These are phyloP conservation scores for Hyalella azteca DNA, from an alignment of 2,888 invertebrate genomes.

Conservation along the genomic window DNA sequence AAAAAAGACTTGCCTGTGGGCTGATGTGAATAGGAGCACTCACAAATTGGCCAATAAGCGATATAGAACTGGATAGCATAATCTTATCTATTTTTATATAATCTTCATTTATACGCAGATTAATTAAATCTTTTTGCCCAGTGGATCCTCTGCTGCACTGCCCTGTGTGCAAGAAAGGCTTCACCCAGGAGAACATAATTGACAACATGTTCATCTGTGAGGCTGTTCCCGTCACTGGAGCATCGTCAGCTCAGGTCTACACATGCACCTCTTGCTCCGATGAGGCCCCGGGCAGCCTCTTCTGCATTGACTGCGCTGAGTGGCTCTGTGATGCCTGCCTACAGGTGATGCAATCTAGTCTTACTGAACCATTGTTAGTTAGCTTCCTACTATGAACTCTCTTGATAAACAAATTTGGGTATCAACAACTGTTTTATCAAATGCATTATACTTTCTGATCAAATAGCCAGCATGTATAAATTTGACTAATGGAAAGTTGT, in stretches of 20 bases:
- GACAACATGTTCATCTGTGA: constrained; percentile 58
- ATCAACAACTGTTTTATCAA: too few relatives aligned
- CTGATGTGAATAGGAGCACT: neutral
- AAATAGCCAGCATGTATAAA: too few relatives aligned
- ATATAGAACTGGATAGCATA: neutral
- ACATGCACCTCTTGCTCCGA: constrained; percentile 64
- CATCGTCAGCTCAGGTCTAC: constrained; percentile 45
- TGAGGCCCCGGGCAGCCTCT: constrained; percentile 62
- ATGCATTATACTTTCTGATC: too few relatives aligned
- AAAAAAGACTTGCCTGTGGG: too few relatives aligned
- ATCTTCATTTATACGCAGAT: neutral
- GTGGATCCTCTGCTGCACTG: constrained; percentile 57
- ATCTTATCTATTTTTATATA: too few relatives aligned
- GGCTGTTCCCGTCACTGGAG: constrained; percentile 39
- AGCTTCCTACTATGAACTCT: too few relatives aligned
- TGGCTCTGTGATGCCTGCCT: constrained; percentile 65
- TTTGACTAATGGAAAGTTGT: too few relatives aligned
- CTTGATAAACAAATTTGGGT: too few relatives aligned
- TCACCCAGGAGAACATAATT: constrained; percentile 53
- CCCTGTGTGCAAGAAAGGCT: constrained; percentile 57
- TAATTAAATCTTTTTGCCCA: constrained; percentile 26
- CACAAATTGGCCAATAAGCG: neutral
- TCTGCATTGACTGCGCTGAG: constrained; percentile 64
- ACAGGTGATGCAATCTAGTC: too few relatives aligned
- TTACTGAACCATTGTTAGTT: too few relatives aligned